phyloP scores from a whole-genome alignment of 2,113 vertebrate species.

The Gallinago paraguaiae region DNA sequence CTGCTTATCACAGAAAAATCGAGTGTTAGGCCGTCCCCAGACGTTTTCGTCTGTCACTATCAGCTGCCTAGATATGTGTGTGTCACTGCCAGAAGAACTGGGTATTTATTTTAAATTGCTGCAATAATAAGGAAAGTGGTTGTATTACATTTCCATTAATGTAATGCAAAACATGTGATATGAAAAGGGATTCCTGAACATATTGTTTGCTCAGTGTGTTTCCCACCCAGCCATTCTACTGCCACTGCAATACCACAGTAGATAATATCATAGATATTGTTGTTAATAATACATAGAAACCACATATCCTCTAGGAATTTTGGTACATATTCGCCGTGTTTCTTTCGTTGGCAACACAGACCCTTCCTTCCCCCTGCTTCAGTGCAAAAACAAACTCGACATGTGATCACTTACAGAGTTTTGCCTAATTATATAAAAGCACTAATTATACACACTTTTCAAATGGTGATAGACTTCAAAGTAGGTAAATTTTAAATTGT shows the following conservation, averaged over 20 bases:
- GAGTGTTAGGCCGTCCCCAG: background rate
- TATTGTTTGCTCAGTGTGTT: background rate
- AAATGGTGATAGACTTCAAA: conserved; percentile 35
- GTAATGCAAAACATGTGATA: background rate
- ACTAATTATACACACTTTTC: conserved; percentile 50
- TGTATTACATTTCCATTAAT: background rate
- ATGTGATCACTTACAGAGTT: conserved; percentile 14
- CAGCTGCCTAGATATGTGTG: background rate
- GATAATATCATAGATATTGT: background rate
- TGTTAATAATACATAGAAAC: background rate
- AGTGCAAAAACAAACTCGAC: conserved; percentile 17
- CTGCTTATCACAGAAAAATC: background rate
- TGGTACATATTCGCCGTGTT: background rate
- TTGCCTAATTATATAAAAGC: conserved; percentile 50
- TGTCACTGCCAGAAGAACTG: background rate
- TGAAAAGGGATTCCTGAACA: background rate
- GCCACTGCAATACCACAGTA: background rate
- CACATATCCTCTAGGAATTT: conserved; percentile 11
- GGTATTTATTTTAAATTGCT: background rate
- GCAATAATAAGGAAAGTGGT: background rate
- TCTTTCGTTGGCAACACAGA: background rate
- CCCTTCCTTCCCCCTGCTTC: conserved; percentile 10
- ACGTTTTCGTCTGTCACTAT: background rate
- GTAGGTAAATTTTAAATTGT: conserved; percentile 49
- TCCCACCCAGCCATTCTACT: background rate